phyloP scores from a whole-genome alignment of 2,888 invertebrate species.

The Stictocephala bisonia region DNA sequence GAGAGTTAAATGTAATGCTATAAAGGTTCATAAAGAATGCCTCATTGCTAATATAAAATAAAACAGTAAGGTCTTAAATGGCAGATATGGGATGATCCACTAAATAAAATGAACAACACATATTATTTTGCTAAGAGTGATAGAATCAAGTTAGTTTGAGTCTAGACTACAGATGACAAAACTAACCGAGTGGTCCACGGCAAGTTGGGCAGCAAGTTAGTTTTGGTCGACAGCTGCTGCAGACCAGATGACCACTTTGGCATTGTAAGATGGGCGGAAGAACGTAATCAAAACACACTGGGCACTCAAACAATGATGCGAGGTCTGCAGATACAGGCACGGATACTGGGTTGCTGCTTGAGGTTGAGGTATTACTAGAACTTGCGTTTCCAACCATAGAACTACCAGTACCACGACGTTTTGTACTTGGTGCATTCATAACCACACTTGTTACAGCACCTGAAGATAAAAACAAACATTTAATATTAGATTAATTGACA shows the following conservation, averaged over 20 bases:
- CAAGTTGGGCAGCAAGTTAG: constrained; percentile 98
- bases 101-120: too few species aligned
- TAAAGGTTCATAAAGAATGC: too few species aligned
- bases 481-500: too few species aligned
- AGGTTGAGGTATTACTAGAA: constrained; percentile 6
- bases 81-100: too few species aligned
- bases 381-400: constrained; percentile 15
- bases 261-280: constrained; percentile 99
- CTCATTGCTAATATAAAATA: too few species aligned
- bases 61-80: too few species aligned
- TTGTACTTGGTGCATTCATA: constrained; percentile 15
- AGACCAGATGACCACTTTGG: constrained; percentile 98
- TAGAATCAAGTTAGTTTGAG: too few species aligned
- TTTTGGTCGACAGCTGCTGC: constrained; percentile 97
- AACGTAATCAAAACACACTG: constrained; percentile 99
- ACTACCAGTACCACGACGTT: constrained; percentile 9
- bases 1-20: too few species aligned
- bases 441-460: constrained; percentile 14
- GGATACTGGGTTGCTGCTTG: constrained; percentile 40
- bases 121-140: too few species aligned
- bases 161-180: too few species aligned
- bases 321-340: constrained; percentile 75
- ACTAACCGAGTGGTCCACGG: constrained; percentile 87
- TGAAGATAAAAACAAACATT: too few species aligned
- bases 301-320: constrained; percentile 93